Evolutionary conservation across 2,888 invertebrate genomes (phyloP).

Genomic region (Agrotis ipsilon): DNA sequence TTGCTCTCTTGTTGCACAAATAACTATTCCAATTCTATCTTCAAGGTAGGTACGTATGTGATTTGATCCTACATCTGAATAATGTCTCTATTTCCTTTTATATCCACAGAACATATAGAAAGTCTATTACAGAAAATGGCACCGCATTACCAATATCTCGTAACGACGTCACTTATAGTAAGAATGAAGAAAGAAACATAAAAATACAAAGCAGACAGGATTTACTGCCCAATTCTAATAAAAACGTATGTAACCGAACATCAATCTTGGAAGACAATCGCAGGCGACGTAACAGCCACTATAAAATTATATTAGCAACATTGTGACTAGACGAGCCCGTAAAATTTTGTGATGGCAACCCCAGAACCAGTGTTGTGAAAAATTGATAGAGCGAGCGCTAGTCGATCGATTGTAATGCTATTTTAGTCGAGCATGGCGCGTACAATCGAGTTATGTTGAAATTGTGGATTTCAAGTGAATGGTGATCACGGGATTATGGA

Average conservation of each 20-base stretch:
- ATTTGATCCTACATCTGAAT: neutral
- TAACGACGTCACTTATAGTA: slow-evolving; percentile 10
- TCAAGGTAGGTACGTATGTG: neutral
- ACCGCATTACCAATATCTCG: slow-evolving; percentile 29
- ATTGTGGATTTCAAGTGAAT: slow-evolving; percentile 56
- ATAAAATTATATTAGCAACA: slow-evolving; percentile 66
- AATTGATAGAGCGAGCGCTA: slow-evolving; percentile 72
- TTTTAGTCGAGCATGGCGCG: slow-evolving; percentile 66
- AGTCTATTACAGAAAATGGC: slow-evolving; percentile 39
- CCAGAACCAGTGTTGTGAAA: slow-evolving; percentile 80
- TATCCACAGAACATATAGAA: neutral
- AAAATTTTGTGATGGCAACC: slow-evolving; percentile 71
- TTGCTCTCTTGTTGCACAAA: no score
- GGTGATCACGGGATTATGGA: slow-evolving; percentile 37
- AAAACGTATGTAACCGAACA: slow-evolving; percentile 57
- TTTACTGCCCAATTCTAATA: slow-evolving; percentile 59
- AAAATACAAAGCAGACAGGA: slow-evolving; percentile 51
- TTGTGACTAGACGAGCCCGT: slow-evolving; percentile 60
- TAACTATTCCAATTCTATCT: no score
- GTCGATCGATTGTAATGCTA: slow-evolving; percentile 71
- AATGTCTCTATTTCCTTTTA: slow-evolving; percentile 9
- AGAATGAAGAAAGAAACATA: slow-evolving; percentile 32
- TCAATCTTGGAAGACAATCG: slow-evolving; percentile 63
- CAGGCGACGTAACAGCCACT: slow-evolving; percentile 54
- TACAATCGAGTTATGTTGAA: slow-evolving; percentile 61